Conservation (phyloP, 2,888 invertebrate species). For the Laspeyria flexula region DNA sequence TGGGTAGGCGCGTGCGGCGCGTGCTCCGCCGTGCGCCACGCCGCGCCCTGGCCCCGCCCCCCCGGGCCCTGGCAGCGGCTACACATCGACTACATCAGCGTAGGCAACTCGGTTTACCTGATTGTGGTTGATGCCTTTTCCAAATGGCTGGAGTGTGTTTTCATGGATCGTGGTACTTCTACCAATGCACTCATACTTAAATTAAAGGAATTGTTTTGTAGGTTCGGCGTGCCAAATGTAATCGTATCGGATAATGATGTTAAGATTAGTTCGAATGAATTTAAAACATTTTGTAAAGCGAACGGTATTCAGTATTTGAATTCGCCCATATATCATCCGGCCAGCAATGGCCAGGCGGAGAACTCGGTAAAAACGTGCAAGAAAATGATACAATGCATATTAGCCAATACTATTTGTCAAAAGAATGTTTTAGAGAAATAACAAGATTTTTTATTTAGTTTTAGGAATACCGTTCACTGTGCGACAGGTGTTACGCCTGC, state of each 20-base stretch:
- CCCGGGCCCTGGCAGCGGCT: not conserved
- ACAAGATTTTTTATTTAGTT: constrained; percentile 21
- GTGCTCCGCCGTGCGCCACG: not conserved
- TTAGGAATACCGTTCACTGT: constrained; percentile 30
- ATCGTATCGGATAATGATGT: not conserved
- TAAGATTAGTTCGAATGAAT: not conserved
- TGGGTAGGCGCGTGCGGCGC: not conserved
- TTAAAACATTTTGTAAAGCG: not conserved
- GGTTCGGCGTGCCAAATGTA: not conserved
- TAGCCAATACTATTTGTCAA: constrained; percentile 8
- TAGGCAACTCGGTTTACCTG: not conserved
- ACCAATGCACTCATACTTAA: not conserved
- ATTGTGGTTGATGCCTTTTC: not conserved
- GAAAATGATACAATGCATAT: constrained; percentile 28
- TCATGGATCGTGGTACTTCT: not conserved
- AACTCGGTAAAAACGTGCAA: constrained; percentile 1
- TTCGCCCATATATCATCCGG: not conserved
- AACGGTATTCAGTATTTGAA: not conserved
- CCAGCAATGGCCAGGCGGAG: constrained; percentile 4
- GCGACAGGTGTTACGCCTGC: constrained; percentile 27
- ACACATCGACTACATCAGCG: not conserved
- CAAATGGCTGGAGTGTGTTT: not conserved
- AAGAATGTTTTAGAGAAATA: constrained; percentile 5
- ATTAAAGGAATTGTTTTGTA: not conserved
- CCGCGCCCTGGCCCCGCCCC: not conserved